These are phyloP conservation scores for Seriola aureovittata DNA, from an alignment of 2,113 vertebrate genomes.

Conservation along the genomic window DNA sequence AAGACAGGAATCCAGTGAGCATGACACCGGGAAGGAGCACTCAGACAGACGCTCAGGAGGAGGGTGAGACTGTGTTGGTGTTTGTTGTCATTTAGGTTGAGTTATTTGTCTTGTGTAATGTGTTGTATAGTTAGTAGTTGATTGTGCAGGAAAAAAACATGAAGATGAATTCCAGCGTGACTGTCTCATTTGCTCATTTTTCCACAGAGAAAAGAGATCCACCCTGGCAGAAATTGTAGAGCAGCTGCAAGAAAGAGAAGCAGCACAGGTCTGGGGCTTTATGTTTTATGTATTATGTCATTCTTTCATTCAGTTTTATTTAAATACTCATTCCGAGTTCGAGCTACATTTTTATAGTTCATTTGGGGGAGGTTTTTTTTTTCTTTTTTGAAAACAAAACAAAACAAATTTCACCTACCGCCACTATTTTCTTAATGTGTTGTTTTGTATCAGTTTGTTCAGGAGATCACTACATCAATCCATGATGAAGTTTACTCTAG, in stretches of 20 bases:
- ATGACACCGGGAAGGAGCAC: conserved; percentile 86
- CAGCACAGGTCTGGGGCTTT: conserved; percentile 79
- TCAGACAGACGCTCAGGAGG: conserved; percentile 82
- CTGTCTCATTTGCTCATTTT: conserved; percentile 25
- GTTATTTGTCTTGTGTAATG: neutral
- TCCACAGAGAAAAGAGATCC: conserved; percentile 85
- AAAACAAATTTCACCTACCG: no score
- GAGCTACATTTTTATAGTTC: neutral
- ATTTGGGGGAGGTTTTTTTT: no score
- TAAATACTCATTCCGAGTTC: neutral
- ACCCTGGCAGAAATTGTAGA: conserved; percentile 94
- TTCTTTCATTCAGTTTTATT: neutral
- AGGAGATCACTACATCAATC: neutral
- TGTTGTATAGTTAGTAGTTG: neutral
- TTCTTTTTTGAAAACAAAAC: no score
- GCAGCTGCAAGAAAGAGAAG: conserved; percentile 94
- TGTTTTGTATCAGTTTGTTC: no score
- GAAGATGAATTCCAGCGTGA: neutral
- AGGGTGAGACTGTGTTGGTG: conserved; percentile 66
- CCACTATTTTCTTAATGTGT: no score
- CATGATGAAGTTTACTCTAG: neutral
- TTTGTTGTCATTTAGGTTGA: neutral
- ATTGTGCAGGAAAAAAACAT: neutral
- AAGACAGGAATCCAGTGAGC: conserved; percentile 92
- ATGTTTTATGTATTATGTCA: neutral